Conservation (phyloP, 2,888 invertebrate species). For the Brachynemurus nebulosus region DNA sequence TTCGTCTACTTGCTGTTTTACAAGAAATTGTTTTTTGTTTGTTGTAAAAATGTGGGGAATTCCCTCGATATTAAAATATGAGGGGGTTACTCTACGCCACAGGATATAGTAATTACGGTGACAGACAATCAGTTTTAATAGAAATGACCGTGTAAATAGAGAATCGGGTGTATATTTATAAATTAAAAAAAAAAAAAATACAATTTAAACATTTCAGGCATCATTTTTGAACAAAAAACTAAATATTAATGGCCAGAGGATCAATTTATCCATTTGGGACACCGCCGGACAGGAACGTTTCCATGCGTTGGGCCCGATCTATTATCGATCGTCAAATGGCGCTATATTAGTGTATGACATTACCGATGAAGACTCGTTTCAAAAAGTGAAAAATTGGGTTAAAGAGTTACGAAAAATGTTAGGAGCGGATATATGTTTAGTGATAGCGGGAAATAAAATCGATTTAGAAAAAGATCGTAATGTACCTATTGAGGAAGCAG, state of each 20-base stretch:
- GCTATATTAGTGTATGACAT: constrained; percentile 97
- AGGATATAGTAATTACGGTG: too few relatives aligned
- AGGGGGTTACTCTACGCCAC: too few relatives aligned
- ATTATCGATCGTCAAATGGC: constrained; percentile 94
- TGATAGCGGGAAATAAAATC: constrained; percentile 94
- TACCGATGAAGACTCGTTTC: constrained; percentile 92
- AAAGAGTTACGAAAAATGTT: constrained; percentile 93
- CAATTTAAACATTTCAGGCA: constrained; percentile 47
- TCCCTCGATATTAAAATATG: too few relatives aligned
- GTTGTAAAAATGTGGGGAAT: too few relatives aligned
- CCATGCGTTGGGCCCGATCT: constrained; percentile 95
- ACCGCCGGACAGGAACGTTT: constrained; percentile 96
- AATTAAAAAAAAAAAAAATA: background rate
- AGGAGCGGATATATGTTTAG: constrained; percentile 79
- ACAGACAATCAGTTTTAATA: too few relatives aligned
- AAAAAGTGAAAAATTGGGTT: constrained; percentile 97
- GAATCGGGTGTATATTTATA: too few relatives aligned
- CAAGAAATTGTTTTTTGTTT: too few relatives aligned
- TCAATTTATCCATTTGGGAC: constrained; percentile 94
- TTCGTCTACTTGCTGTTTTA: too few relatives aligned
- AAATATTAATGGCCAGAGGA: constrained; percentile 73
- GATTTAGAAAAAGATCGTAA: constrained; percentile 87
- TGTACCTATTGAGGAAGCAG: constrained; percentile 72
- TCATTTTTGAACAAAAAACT: constrained; percentile 92
- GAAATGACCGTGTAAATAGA: too few relatives aligned